phyloP scores from a whole-genome alignment of 2,113 vertebrate genomes.

The Porphyrio hochstetteri region DNA sequence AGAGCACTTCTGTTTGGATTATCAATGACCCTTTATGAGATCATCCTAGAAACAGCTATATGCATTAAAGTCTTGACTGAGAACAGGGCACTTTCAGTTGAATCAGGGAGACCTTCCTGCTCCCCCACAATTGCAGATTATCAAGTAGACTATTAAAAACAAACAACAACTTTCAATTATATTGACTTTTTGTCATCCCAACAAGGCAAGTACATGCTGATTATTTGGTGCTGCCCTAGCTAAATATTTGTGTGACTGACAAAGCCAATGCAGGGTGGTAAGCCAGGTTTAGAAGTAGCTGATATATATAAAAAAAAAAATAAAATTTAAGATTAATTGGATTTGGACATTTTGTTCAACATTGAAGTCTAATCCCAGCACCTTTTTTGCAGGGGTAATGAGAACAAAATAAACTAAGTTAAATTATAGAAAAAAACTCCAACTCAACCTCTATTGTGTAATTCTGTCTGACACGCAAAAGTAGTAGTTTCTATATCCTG shows the following conservation, averaged over 20 bases:
- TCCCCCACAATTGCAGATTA: not conserved
- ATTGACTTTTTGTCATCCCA: not conserved
- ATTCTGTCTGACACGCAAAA: not conserved
- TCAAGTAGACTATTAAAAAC: not conserved
- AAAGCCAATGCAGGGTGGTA: not conserved
- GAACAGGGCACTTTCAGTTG: not conserved
- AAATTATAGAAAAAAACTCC: not conserved
- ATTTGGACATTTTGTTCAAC: not conserved
- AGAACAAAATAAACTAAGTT: not conserved
- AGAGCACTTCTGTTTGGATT: not conserved
- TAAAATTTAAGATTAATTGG: not conserved
- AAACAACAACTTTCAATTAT: not conserved
- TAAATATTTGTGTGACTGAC: not conserved
- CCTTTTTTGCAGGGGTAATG: not conserved
- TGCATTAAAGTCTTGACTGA: not conserved
- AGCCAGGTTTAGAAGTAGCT: not conserved
- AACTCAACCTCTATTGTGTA: not conserved
- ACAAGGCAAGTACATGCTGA: not conserved
- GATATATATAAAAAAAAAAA: not conserved
- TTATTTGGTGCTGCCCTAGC: not conserved
- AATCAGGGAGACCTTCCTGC: not conserved
- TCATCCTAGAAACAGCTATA: not conserved
- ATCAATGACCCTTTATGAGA: not conserved
- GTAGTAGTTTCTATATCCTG: not conserved
- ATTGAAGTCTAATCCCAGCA: not conserved